These are phyloP conservation scores for Grapholita molesta DNA, from an alignment of 1,140 invertebrate genomes.

Conservation along the genomic window DNA sequence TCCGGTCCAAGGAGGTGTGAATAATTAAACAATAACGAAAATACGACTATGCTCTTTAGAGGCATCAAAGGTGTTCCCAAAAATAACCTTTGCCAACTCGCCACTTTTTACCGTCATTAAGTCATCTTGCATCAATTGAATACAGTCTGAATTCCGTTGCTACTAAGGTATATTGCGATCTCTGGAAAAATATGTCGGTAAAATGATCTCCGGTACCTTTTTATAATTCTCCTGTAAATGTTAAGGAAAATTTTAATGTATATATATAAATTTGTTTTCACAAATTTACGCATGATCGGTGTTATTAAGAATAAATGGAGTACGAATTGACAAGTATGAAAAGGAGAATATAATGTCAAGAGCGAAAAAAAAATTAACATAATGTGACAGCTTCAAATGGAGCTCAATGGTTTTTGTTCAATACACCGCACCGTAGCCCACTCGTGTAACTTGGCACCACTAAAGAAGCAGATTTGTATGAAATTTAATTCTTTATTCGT, in stretches of 20 bases:
- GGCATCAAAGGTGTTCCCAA: background rate
- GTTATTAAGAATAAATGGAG: background rate
- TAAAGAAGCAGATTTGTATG: no score
- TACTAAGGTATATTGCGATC: background rate
- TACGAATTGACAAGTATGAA: background rate
- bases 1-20: constrained; percentile 8
- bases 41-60: background rate
- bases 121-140: background rate
- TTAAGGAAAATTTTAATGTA: background rate
- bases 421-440: no score
- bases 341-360: background rate
- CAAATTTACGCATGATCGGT: background rate
- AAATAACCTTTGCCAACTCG: background rate
- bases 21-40: constrained; percentile 16
- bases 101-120: background rate
- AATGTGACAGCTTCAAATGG: background rate
- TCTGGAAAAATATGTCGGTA: background rate
- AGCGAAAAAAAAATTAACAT: background rate
- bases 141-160: background rate
- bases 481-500: no score
- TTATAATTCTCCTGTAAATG: background rate
- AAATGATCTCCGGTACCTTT: background rate
- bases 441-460: no score
- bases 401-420: background rate
- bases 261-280: background rate